These are phyloP conservation scores for Platalea minor DNA, from an alignment of 2,797 vertebrate genomes.

Conservation along the genomic window DNA sequence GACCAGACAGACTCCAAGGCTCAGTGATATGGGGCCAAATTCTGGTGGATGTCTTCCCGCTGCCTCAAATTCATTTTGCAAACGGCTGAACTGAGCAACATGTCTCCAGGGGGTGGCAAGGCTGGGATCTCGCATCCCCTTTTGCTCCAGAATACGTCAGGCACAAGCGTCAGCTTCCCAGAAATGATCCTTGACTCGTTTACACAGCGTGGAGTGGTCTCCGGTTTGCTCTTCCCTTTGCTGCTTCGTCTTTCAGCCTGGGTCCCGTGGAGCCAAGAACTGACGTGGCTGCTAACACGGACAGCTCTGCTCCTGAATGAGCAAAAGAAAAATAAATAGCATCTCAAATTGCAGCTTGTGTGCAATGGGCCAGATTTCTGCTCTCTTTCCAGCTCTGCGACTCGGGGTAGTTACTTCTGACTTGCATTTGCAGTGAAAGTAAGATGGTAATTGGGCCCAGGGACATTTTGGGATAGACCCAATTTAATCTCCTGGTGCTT, in stretches of 20 bases:
- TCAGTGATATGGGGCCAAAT: neutral
- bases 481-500: neutral
- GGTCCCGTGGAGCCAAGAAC: neutral
- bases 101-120: neutral
- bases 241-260: neutral
- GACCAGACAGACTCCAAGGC: neutral
- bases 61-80: neutral
- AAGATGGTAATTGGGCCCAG: neutral
- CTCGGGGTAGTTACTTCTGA: neutral
- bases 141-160: neutral
- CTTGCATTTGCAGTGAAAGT: neutral
- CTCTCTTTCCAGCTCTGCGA: neutral
- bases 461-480: neutral
- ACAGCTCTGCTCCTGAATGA: constrained; percentile 41
- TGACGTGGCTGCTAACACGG: neutral
- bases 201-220: neutral
- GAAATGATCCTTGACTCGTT: neutral
- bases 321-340: constrained; percentile 46
- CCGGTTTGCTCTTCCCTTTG: neutral
- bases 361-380: neutral
- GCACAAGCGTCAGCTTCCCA: neutral
- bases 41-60: neutral
- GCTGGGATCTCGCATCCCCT: neutral
- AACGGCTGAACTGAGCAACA: neutral
- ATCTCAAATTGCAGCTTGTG: constrained; percentile 45